Evolutionary conservation across 2,888 invertebrate genomes (phyloP), one percentile per base, ranked within the genome.

Genomic region (Mythimna albipuncta): DNA sequence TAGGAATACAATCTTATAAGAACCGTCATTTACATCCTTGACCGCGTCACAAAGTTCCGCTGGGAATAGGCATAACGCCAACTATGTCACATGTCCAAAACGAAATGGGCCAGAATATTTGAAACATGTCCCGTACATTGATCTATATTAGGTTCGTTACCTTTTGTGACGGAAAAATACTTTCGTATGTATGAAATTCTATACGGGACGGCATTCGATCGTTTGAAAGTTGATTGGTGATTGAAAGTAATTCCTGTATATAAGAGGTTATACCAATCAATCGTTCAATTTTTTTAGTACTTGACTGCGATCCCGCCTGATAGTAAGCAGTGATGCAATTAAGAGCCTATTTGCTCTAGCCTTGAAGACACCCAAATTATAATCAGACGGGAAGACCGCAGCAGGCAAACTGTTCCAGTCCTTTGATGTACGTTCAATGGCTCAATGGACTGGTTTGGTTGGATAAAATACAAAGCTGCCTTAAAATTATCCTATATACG

Each of bases 1-100:
- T 13, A 11, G 44, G 9, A 63, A 59, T 19, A 54, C n/a, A 19
- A 52, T 61, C 21, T 19, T 16, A 64, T 7, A 32, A 50, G 2
- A 32, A 21, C 7, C 41, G 21, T 16, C 38, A 58, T 26, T 38
- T 19, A 47, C 16, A 63, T 70, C 63, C 68, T 57, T 70, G 62
- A 71, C 52, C 35, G 32, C 35, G n/a, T 64, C 57, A 26, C 10
- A 26, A 11, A 50, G 50, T 63, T 67, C 59, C 32, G 52, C 35
- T 75, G 47, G 67, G 68, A 75, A 57, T 61, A 70, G 81, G 81
- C 81, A 44, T 59, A n/a, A 26, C 10, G 79, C 80, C 80, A 81
- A 81, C 57, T 81, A 79, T 83, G 83, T 81, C 83, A 81, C 81
- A 81, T 83, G 81, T 54, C 68, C 52, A 68, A 63, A 78, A 11